Percentiles rank a stretch among this genome's conserved stretches.
These are phyloP conservation scores for Chionoecetes opilio DNA, from an alignment of 1,140 invertebrate species.

Conservation along the genomic window DNA sequence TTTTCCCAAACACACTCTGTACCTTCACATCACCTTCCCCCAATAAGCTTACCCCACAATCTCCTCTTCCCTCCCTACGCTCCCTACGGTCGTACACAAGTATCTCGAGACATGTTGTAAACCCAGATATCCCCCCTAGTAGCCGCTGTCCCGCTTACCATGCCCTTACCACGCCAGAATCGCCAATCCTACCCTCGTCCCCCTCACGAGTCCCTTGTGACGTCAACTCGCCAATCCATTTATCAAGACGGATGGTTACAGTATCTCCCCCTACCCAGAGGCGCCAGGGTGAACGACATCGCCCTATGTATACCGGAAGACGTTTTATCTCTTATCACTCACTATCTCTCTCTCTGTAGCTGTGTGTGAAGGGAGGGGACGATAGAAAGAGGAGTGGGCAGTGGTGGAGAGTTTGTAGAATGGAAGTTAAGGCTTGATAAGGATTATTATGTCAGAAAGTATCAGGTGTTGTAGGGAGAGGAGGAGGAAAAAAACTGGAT, in stretches of 20 bases:
- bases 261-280: not conserved
- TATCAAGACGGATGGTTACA: not conserved
- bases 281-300: not conserved
- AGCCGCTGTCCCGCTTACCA: not conserved
- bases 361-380: not conserved
- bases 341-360: constrained; percentile 9
- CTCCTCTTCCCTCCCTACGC: too few species aligned
- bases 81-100: not conserved
- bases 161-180: not conserved
- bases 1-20: too few species aligned
- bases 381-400: not conserved
- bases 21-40: too few species aligned
- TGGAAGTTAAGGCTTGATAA: not conserved
- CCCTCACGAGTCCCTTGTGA: not conserved
- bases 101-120: constrained; percentile 1
- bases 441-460: not conserved
- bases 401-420: not conserved
- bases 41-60: too few species aligned
- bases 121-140: not conserved
- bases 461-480: not conserved
- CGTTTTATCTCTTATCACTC: constrained; percentile 36
- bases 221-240: not conserved
- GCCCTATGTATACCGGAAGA: constrained; percentile 38
- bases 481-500: not conserved
- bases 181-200: not conserved